Evolutionary conservation across 2,888 invertebrate genomes (phyloP), one percentile per base, ranked within the genome.

Genomic region (Dexiosoma caninum): DNA sequence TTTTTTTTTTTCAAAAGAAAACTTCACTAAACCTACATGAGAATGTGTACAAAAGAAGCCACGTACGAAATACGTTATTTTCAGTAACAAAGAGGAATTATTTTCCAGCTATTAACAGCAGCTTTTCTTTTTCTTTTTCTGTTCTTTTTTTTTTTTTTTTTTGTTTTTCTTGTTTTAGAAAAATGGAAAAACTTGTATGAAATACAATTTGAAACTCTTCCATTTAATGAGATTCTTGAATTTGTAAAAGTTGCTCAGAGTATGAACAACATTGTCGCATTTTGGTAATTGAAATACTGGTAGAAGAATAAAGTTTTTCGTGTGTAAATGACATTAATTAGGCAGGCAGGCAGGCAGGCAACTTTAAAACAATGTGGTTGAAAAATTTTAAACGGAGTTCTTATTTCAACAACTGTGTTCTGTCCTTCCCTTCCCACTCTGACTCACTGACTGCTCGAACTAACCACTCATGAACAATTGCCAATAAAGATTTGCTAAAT

Each of bases 281-380:
- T 55, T 59, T 27, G 40, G 53, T 81, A 81, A 76, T 81, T 81
- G 80, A 81, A 81, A 81, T 49, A 62, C 59, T 42, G n/a, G n/a
- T n/a, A n/a, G n/a, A n/a, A 80, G 60, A 64, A 23, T 32, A 72
- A 76, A 76, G 80, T 76, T 81, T 51, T 59, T 49, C 57, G 42
- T 67, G 71, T 81, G 76, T 67, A 81, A 81, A 76, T 76, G 80
- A 72, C 76, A 76, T 76, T 81, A 81, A 81, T 81, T 81, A 81
- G 80, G 71, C 60, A 72, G 71, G 67, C 60, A 81, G 76, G 76
- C 76, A 81, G 80, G 71, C 60, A 72, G 71, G 67, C 60, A 76
- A 69, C 60, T 76, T 67, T 72, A 55, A 67, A 74, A 46, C 44
- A 72, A 46, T 72, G 66, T 57, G 71, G 51, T 19, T 19, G 6